A percentile compares a stretch with the other conserved stretches of the same genome.
These are phyloP conservation scores for Gobio occitaniae DNA, from an alignment of 2,797 vertebrate genomes.

Conservation along the genomic window DNA sequence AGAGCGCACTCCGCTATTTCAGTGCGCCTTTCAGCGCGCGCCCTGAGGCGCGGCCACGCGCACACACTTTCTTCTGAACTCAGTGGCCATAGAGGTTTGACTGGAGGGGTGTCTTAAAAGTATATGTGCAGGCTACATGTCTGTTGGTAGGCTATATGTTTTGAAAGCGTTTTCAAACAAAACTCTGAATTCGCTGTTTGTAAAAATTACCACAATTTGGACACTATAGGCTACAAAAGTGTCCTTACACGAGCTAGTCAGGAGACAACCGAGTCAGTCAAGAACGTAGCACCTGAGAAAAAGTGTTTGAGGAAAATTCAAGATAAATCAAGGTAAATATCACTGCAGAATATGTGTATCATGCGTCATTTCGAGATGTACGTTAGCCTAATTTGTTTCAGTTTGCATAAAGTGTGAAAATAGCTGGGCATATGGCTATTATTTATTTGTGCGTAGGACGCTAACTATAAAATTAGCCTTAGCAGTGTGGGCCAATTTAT, in stretches of 20 bases:
- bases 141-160: not conserved
- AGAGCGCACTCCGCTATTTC: slow-evolving; percentile 13
- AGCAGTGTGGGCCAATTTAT: not conserved
- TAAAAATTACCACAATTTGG: not conserved
- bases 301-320: not conserved
- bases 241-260: too few species aligned
- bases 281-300: not conserved
- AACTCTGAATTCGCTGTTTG: not conserved
- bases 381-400: not conserved
- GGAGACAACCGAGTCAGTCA: too few species aligned
- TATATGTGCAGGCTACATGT: not conserved
- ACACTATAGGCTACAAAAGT: too few species aligned
- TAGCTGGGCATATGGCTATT: not conserved
- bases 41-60: slow-evolving; percentile 15
- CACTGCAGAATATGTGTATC: not conserved
- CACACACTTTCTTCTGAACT: slow-evolving; percentile 18
- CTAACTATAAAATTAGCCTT: not conserved
- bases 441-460: not conserved
- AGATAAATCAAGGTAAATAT: not conserved
- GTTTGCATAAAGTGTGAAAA: not conserved
- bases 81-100: not conserved
- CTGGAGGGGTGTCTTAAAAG: not conserved
- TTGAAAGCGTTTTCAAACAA: not conserved
- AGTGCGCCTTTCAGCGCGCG: slow-evolving; percentile 10
- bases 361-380: not conserved